A percentile compares a stretch with the other conserved stretches of the same genome.
phyloP scores from a whole-genome alignment of 2,113 vertebrate genomes.

The Plecturocebus donacophilus region DNA sequence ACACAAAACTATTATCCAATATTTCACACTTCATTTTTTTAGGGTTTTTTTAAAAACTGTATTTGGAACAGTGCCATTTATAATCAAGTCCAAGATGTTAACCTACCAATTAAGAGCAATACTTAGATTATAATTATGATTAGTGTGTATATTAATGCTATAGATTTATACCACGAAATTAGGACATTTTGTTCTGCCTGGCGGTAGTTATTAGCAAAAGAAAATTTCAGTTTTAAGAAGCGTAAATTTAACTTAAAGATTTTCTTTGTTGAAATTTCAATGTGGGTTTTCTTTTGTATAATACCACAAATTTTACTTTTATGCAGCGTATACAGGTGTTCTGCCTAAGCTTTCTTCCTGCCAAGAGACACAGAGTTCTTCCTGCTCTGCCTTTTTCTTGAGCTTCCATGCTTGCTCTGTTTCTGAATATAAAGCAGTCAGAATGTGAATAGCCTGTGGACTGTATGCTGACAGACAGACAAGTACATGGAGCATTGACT shows the following conservation, averaged over 20 bases:
- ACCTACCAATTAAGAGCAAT: conserved; percentile 73
- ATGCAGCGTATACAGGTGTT: background rate
- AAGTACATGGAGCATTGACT: background rate
- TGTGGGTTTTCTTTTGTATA: conserved; percentile 6
- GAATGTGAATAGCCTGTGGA: background rate
- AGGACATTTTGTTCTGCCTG: conserved; percentile 66
- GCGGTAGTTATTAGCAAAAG: conserved; percentile 65
- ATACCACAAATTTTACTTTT: background rate
- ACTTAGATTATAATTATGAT: conserved; percentile 73
- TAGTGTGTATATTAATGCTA: conserved; percentile 63
- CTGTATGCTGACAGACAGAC: background rate
- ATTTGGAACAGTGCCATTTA: conserved; percentile 64
- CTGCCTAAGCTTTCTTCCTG: background rate
- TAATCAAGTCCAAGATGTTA: conserved; percentile 72
- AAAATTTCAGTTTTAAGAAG: conserved; percentile 66
- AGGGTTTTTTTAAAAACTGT: conserved; percentile 5
- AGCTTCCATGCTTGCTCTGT: background rate
- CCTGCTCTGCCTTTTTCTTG: background rate
- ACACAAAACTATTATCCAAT: conserved; percentile 74
- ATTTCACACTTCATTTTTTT: conserved; percentile 73
- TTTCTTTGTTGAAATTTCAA: conserved; percentile 52
- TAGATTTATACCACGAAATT: conserved; percentile 58
- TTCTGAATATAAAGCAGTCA: background rate
- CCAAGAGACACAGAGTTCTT: background rate
- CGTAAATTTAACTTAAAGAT: conserved; percentile 61